These are phyloP conservation scores for Arnoldichthys spilopterus DNA, from an alignment of 2,797 vertebrate genomes.

Conservation along the genomic window DNA sequence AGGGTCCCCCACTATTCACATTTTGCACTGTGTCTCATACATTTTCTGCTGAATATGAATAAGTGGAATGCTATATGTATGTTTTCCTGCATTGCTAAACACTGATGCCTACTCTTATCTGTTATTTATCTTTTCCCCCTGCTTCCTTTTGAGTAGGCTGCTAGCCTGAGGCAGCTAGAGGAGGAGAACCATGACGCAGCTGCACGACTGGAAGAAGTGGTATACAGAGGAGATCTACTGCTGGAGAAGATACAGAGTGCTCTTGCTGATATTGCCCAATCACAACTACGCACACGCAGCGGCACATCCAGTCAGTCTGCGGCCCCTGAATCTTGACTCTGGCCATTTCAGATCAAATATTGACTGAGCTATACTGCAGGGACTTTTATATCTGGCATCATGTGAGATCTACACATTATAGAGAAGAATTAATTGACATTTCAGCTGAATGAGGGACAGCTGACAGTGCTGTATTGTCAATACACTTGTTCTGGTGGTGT, in stretches of 20 bases:
- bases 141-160: slow-evolving; percentile 79
- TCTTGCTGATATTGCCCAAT: slow-evolving; percentile 95
- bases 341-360: not conserved
- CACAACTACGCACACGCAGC: slow-evolving; percentile 92
- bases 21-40: no score
- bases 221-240: slow-evolving; percentile 90
- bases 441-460: not conserved
- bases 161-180: slow-evolving; percentile 90
- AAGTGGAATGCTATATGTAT: no score
- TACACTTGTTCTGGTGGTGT: not conserved
- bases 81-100: not conserved
- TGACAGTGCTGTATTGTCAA: not conserved
- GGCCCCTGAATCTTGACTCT: slow-evolving; percentile 81
- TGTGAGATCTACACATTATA: not conserved
- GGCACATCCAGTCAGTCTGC: slow-evolving; percentile 79
- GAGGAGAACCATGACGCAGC: slow-evolving; percentile 97
- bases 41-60: no score
- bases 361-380: slow-evolving; percentile 30
- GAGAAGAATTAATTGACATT: slow-evolving; percentile 6
- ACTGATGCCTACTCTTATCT: not conserved
- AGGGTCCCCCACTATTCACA: no score
- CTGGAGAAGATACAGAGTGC: slow-evolving; percentile 97
- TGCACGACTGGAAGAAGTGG: slow-evolving; percentile 90
- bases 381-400: slow-evolving; percentile 21
- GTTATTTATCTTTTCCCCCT: not conserved